Evolutionary conservation across 2,113 vertebrate genomes (phyloP).

Genomic region (Tauraco erythrolophus): DNA sequence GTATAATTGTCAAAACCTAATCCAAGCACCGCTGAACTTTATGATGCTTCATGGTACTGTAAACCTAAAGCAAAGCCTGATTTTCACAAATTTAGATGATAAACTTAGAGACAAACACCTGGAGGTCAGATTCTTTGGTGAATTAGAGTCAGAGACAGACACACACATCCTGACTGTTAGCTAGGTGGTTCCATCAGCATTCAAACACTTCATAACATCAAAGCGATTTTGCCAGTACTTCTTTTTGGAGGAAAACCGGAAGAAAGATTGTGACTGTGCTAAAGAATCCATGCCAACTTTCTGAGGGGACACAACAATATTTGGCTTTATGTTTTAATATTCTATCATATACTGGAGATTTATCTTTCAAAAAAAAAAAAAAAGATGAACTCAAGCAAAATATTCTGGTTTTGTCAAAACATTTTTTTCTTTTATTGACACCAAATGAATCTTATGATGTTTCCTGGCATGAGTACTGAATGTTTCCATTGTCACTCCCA

Average conservation of each 20-base stretch:
- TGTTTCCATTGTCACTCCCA: slow-evolving; percentile 17
- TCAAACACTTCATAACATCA: neutral
- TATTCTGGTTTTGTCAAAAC: slow-evolving; percentile 37
- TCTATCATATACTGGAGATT: neutral
- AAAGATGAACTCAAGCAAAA: neutral
- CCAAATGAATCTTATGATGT: neutral
- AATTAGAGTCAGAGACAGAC: neutral
- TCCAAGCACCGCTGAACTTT: neutral
- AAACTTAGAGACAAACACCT: neutral
- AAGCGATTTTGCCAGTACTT: neutral
- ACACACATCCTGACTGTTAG: neutral
- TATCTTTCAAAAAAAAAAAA: neutral
- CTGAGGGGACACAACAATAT: neutral
- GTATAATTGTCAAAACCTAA: neutral
- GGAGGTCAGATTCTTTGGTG: neutral
- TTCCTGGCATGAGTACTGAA: slow-evolving; percentile 4
- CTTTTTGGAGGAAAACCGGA: neutral
- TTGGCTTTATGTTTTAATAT: slow-evolving; percentile 20
- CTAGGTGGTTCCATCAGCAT: neutral
- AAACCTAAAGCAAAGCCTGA: neutral
- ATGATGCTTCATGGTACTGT: neutral
- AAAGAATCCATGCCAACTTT: neutral
- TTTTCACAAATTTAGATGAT: neutral
- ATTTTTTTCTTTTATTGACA: slow-evolving; percentile 18
- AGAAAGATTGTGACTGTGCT: neutral